A percentile compares a stretch with the other conserved stretches of the same genome.
Conservation (phyloP, 2,888 invertebrate genomes). For the Panopea generosa region DNA sequence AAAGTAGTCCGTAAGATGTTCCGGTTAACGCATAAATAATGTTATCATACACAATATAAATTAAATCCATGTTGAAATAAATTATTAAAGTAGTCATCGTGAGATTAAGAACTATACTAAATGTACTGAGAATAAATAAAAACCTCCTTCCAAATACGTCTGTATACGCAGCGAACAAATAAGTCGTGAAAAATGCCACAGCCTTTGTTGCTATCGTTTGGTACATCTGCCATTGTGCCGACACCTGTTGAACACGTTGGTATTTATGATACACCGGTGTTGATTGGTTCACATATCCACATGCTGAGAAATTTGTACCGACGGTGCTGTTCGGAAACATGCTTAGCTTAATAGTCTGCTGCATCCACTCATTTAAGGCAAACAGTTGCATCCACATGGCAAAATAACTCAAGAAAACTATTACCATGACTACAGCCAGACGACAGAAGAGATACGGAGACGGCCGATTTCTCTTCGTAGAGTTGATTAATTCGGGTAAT, state of each 20-base stretch:
- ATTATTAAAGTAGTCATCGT: constrained; percentile 10
- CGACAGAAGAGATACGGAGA: no score
- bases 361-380: constrained; percentile 36
- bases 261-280: constrained; percentile 29
- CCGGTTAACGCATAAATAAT: constrained; percentile 39
- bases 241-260: constrained; percentile 32
- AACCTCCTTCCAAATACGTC: constrained; percentile 39
- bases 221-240: constrained; percentile 49
- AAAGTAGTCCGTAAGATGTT: constrained; percentile 17
- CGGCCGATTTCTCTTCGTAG: no score
- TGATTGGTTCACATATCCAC: constrained; percentile 24
- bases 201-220: constrained; percentile 15
- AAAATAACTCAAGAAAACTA: constrained; percentile 23
- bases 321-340: constrained; percentile 29
- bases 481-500: no score
- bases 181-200: constrained; percentile 18
- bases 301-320: constrained; percentile 14
- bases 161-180: constrained; percentile 33
- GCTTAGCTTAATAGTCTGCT: constrained; percentile 21
- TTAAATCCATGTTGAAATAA: constrained; percentile 28
- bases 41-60: constrained; percentile 15
- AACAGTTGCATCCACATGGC: constrained; percentile 32
- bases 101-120: constrained; percentile 22
- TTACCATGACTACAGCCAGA: no score
- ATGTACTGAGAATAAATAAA: constrained; percentile 27